Conservation (phyloP, 2,797 vertebrate species). For the Fringilla coelebs region DNA sequence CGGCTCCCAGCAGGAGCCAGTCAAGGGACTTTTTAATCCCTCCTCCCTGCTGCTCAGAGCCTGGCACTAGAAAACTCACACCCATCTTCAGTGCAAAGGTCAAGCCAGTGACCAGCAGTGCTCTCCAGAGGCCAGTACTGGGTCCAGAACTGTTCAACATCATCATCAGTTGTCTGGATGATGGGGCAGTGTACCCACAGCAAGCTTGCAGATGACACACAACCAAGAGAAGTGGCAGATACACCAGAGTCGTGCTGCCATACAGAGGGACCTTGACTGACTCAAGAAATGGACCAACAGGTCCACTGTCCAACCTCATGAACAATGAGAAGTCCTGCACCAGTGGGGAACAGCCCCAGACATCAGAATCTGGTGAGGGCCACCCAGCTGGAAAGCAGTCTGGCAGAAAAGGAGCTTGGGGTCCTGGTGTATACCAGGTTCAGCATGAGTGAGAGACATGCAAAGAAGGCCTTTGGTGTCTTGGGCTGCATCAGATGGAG, state of each 20-base stretch:
- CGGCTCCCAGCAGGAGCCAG: background rate
- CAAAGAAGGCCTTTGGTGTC: background rate
- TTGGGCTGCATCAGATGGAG: background rate
- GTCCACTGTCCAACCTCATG: background rate
- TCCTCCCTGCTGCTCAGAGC: background rate
- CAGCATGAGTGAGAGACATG: background rate
- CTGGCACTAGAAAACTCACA: background rate
- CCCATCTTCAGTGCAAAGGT: fast-evolving
- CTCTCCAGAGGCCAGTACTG: background rate
- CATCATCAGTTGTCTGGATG: background rate
- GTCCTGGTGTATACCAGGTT: background rate
- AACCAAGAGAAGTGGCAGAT: background rate
- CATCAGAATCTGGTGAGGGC: background rate
- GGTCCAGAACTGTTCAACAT: background rate
- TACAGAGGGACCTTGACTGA: background rate
- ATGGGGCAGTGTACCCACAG: background rate
- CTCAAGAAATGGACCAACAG: background rate
- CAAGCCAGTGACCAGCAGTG: background rate
- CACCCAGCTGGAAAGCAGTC: background rate
- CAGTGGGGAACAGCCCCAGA: background rate
- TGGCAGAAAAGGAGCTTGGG: background rate
- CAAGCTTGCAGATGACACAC: background rate
- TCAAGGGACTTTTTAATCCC: background rate
- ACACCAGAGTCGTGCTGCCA: background rate
- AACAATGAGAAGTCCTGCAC: background rate